Evolutionary conservation across 64 coral and sea anemone genomes (phyloP), one percentile per base, ranked within the genome.

Genomic region (Pachyseris speciosa): DNA sequence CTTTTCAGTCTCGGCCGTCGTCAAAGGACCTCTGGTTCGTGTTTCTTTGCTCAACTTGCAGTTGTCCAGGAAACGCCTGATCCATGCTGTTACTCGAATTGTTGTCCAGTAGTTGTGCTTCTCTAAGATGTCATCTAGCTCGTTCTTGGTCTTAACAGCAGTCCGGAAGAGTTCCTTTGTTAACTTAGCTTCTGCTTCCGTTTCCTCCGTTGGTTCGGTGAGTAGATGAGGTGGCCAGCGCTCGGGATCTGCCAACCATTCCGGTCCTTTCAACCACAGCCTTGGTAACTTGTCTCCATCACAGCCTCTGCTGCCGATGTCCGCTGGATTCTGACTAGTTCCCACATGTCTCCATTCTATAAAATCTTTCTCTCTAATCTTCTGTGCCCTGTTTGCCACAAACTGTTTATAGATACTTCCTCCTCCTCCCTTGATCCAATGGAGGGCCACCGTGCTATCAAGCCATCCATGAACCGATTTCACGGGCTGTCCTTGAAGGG

Each of bases 301-400:
- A 28, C 87, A 22, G 3, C 87, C 74, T 32, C 87, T 67, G 38
- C 87, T 90, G n/a, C 74, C 73, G 7, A 90, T 4, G 27, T 90
- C 75, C n/a, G 87, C 60, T 24, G 58, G 69, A 28, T 90, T 90
- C 25, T 90, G 37, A 53, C 68, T 43, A 12, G 38, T 90, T 4
- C 32, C 65, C 1, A 90, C 74, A 71, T 83, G 63, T 65, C 88
- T 90, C 88, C 60, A 90, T 64, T 80, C 74, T 25, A 90, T 90
- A 42, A 78, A 80, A 37, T 57, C 65, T 13, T 91, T 72, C 15
- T 43, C 64, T 12, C 61, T 66, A 53, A 83, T 91, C 44, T 91
- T 42, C 32, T 71, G 50, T 50, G 72, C 76, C 60, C 87, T 13
- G 74, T 90, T 90, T 4, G 87, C 31, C 5, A 90, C 87, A 22